Conservation (phyloP, 35 echinoderm and acorn worm species). For the Ptychodera flava region DNA sequence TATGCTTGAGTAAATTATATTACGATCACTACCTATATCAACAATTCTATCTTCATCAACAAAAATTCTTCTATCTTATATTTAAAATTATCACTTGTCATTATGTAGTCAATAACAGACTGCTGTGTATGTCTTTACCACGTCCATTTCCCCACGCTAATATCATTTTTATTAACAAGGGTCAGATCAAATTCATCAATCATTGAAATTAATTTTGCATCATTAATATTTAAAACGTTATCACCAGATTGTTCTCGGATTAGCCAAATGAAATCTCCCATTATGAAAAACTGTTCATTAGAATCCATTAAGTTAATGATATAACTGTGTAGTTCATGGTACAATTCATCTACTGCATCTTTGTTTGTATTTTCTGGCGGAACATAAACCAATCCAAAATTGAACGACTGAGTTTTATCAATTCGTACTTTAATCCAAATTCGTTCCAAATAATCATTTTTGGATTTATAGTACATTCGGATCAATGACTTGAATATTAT, state of each 20-base stretch:
- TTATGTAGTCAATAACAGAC: conserved; percentile 2
- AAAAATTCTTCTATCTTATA: conserved; percentile 4
- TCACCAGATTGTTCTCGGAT: conserved; percentile 5
- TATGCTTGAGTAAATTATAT: not conserved
- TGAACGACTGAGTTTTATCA: not conserved
- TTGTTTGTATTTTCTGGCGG: conserved; percentile 6
- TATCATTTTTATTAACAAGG: not conserved
- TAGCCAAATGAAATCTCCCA: conserved; percentile 5
- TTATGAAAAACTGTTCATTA: not conserved
- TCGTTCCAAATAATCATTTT: conserved; percentile 19
- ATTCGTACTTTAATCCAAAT: conserved; percentile 11
- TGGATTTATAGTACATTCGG: conserved; percentile 20
- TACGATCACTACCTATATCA: conserved; percentile 15
- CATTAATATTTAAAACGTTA: not conserved
- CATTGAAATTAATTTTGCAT: not conserved
- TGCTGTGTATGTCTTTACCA: conserved; percentile 1
- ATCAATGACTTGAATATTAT: conserved; percentile 19
- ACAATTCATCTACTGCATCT: conserved; percentile 13
- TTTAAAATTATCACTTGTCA: not conserved
- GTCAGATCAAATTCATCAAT: not conserved
- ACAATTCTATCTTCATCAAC: not conserved
- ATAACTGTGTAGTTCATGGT: not conserved
- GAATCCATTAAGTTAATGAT: not conserved
- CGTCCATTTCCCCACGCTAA: not conserved
- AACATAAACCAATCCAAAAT: conserved; percentile 21